These are phyloP conservation scores for Cataglyphis albicans DNA, from an alignment of 2,888 invertebrate species.

Conservation along the genomic window DNA sequence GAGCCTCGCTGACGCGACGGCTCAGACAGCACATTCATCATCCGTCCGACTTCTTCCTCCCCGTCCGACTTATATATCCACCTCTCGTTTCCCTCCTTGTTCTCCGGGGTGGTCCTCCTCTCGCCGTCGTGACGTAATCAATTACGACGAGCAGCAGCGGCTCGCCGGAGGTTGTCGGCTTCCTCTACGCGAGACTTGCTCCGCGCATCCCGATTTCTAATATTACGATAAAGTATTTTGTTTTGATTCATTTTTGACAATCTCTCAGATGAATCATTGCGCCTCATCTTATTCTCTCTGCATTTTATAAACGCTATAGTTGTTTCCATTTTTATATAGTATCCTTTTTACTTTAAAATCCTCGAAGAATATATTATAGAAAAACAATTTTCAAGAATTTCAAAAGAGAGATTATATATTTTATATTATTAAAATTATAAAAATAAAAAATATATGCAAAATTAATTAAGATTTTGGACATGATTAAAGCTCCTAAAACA, in stretches of 20 bases:
- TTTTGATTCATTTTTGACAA: conserved; percentile 8
- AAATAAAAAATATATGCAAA: neutral
- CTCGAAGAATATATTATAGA: neutral
- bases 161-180: conserved; percentile 26
- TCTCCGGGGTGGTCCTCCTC: conserved; percentile 58
- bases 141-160: conserved; percentile 52
- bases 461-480: neutral
- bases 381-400: neutral
- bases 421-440: neutral
- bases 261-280: conserved; percentile 12
- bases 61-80: conserved; percentile 54
- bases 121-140: conserved; percentile 66
- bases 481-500: neutral
- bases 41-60: conserved; percentile 75
- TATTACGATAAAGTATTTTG: conserved; percentile 4
- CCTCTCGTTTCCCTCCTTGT: conserved; percentile 53
- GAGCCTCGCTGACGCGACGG: conserved; percentile 82
- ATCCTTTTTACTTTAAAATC: neutral
- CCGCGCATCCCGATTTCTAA: conserved; percentile 11
- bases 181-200: conserved; percentile 26
- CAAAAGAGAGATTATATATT: neutral
- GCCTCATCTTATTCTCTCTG: neutral
- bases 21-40: conserved; percentile 83
- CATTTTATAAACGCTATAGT: neutral
- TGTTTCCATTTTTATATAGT: neutral